Percentiles rank a stretch among this genome's conserved stretches.
Evolutionary conservation across 2,113 vertebrate genomes (phyloP).

Genomic region (Sorex araneus): DNA sequence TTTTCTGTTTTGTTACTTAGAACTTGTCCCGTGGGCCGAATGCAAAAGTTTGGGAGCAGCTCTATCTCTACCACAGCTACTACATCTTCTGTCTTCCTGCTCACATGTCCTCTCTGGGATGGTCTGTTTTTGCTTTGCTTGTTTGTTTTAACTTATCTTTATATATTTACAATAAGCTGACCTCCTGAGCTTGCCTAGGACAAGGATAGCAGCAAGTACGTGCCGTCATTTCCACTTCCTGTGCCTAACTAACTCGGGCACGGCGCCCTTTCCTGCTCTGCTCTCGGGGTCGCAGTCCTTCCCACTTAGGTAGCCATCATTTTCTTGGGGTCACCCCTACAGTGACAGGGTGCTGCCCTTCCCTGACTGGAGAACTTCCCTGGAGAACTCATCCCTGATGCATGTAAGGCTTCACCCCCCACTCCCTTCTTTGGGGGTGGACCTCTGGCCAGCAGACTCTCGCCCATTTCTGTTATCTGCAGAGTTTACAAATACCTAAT

Average conservation of each 20-base stretch:
- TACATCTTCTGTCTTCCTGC: conserved; percentile 1
- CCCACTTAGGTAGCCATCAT: not conserved
- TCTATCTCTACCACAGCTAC: conserved; percentile 22
- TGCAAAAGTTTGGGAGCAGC: conserved; percentile 17
- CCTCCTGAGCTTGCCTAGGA: conserved; percentile 24
- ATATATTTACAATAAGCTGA: too few relatives aligned
- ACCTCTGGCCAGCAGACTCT: not conserved
- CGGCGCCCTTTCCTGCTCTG: not conserved
- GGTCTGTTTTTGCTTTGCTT: not conserved
- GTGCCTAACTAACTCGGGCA: not conserved
- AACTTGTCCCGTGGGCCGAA: not conserved
- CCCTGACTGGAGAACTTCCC: not conserved
- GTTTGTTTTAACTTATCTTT: conserved; percentile 27
- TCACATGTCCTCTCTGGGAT: not conserved
- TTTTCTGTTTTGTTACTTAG: conserved; percentile 18
- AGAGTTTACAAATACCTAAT: not conserved
- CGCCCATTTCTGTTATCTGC: not conserved
- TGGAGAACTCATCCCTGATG: not conserved
- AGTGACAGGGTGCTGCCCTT: not conserved
- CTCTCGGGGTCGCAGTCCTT: not conserved
- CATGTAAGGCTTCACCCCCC: not conserved
- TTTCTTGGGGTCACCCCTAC: not conserved
- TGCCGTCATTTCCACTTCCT: not conserved
- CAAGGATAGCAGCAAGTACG: not conserved
- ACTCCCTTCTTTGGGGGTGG: not conserved